Base-by-base conservation (phyloP, 2,797 vertebrate species). In the Phaenicophaeus curvirostris region DNA sequence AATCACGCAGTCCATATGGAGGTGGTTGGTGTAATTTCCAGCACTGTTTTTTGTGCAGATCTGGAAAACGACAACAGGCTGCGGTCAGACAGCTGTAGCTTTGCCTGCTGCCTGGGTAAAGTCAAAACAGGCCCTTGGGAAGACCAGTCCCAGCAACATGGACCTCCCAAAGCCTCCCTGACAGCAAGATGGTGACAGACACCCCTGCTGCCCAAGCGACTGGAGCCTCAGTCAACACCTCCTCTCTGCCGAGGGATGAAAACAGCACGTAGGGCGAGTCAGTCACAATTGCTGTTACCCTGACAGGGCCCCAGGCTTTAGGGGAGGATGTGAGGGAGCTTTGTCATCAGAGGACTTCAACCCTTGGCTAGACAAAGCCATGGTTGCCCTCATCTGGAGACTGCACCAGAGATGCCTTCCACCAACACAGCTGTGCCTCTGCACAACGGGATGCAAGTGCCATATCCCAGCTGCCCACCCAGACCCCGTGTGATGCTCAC, bases 21-120 rank as follows among this genome's bases (percentile, higher is more conserved):
- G 98, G 96, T 99, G 98, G 98, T 99, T 99, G 95, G 99, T 99
- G 96, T 99, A 98, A 97, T 99, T 99, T 89, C 99, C 99, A 57
- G 99, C 99, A 37, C 98, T 99, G 97, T 98, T 98, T 97, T 98
- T 98, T 90, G 98, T 99, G 97, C 99, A 99, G 95, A 99, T 98
- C 99, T 98, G 94, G 68, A 93, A 95, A 94, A 95, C 3, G 8
- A 92, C 73, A 94, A 81, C 44, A 79, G 78, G 50, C 65, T 83
- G 59, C 61, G 80, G 72, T 94, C 68, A 95, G 89, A 10, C 62
- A 89, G 72, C 51, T 39, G 8, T 8, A 37, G 76, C 66, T 93
- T 61, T 83, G 65, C 79, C 77, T 42, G 57, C 67, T 87, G 57
- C 53, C 59, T 67, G 50, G 11, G 23, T 50, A 42, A 87, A 48